Evolutionary conservation across 2,113 vertebrate species (phyloP).

Genomic region (Pangasianodon gigas): DNA sequence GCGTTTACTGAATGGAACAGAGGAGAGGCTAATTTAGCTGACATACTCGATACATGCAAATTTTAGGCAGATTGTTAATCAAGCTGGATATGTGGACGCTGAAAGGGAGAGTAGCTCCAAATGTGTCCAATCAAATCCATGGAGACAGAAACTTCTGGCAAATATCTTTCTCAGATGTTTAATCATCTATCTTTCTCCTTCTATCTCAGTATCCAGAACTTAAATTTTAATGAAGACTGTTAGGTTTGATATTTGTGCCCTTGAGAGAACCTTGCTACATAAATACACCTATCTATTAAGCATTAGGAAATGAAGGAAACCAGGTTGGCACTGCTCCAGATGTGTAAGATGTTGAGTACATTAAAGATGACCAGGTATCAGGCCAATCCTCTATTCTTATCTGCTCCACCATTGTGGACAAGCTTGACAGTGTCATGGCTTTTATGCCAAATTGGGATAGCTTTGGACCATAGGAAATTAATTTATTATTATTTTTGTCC

Average conservation of each 20-base stretch:
- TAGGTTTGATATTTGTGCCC: neutral
- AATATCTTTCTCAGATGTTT: slow-evolving; percentile 32
- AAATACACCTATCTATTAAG: slow-evolving; percentile 16
- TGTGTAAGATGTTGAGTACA: slow-evolving; percentile 20
- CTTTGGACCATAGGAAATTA: neutral
- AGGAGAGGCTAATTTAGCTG: slow-evolving; percentile 73
- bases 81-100: slow-evolving; percentile 63
- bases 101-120: slow-evolving; percentile 56
- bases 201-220: neutral
- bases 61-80: slow-evolving; percentile 73
- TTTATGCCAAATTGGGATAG: neutral
- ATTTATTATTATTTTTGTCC: neutral
- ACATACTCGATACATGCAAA: slow-evolving; percentile 67
- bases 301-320: slow-evolving; percentile 20
- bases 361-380: neutral
- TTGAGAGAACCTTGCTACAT: neutral
- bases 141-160: slow-evolving; percentile 15
- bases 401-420: neutral
- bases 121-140: slow-evolving; percentile 30
- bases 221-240: neutral
- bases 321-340: slow-evolving; percentile 48
- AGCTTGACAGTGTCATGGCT: neutral
- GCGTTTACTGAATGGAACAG: slow-evolving; percentile 60
- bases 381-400: neutral
- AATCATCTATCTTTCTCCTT: neutral